phyloP scores from a whole-genome alignment of 1,140 invertebrate species.

The Argopecten irradians region DNA sequence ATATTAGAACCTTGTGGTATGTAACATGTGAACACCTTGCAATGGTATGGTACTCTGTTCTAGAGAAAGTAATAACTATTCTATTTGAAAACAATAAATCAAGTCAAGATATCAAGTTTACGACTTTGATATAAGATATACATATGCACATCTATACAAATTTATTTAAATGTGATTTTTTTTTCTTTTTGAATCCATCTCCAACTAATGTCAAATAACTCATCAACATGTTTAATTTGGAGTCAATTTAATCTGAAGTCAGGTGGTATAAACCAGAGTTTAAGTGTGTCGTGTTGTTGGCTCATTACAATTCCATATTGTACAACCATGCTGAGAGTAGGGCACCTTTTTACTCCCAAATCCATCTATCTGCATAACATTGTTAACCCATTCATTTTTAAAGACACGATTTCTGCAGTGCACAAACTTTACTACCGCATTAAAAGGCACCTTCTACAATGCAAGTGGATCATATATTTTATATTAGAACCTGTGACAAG shows the following conservation, averaged over 20 bases:
- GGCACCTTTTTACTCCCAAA: background rate
- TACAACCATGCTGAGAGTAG: background rate
- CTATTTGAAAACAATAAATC: background rate
- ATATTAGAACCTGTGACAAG: background rate
- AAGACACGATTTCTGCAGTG: background rate
- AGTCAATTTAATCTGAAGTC: conserved; percentile 12
- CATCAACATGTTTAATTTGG: background rate
- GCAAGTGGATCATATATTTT: background rate
- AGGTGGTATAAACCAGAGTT: background rate
- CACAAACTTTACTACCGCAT: background rate
- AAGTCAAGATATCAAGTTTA: background rate
- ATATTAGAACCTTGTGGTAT: background rate
- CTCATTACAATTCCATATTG: background rate
- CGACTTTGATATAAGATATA: background rate
- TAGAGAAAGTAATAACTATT: background rate
- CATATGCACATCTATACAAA: background rate
- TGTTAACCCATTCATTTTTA: background rate
- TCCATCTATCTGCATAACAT: background rate
- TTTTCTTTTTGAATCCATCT: background rate
- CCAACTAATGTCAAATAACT: background rate
- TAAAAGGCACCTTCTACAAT: background rate
- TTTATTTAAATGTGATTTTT: background rate
- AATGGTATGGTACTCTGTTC: too few species aligned
- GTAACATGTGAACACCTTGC: too few species aligned
- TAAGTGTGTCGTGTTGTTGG: background rate